Percentiles rank a stretch among this genome's conserved stretches.
Evolutionary conservation across 1,140 invertebrate genomes (phyloP).

Genomic region (Drosophila burlai): DNA sequence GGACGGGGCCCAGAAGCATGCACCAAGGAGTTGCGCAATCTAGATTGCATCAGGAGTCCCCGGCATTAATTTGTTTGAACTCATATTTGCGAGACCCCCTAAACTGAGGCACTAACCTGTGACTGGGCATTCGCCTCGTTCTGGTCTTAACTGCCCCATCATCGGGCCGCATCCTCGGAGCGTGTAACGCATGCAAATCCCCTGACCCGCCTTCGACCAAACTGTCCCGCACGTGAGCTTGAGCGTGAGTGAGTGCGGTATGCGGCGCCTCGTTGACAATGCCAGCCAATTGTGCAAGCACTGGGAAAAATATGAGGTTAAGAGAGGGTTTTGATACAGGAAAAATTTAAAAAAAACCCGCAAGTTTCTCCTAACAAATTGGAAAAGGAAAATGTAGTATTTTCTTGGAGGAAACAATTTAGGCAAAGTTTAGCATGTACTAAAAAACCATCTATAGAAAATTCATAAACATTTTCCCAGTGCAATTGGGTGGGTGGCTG

Average conservation of each 20-base stretch:
- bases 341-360: not conserved
- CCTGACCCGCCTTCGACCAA: not conserved
- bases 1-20: conserved; percentile 9
- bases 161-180: conserved; percentile 15
- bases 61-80: conserved; percentile 39
- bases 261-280: conserved; percentile 65
- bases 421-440: not conserved
- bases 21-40: conserved; percentile 22
- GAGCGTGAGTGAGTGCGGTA: conserved; percentile 44
- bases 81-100: conserved; percentile 25
- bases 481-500: no score
- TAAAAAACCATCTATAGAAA: not conserved
- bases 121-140: conserved; percentile 15
- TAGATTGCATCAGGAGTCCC: not conserved
- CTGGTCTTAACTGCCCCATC: conserved; percentile 29
- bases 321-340: not conserved
- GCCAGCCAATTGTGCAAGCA: conserved; percentile 57
- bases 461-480: not conserved
- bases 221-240: conserved; percentile 19
- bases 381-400: not conserved
- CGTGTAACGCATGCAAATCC: conserved; percentile 46
- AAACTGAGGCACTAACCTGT: conserved; percentile 11
- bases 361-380: not conserved
- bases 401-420: not conserved
- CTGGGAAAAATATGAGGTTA: not conserved